Conservation (phyloP, 2,888 invertebrate genomes). For the Pyrrhia umbra region DNA sequence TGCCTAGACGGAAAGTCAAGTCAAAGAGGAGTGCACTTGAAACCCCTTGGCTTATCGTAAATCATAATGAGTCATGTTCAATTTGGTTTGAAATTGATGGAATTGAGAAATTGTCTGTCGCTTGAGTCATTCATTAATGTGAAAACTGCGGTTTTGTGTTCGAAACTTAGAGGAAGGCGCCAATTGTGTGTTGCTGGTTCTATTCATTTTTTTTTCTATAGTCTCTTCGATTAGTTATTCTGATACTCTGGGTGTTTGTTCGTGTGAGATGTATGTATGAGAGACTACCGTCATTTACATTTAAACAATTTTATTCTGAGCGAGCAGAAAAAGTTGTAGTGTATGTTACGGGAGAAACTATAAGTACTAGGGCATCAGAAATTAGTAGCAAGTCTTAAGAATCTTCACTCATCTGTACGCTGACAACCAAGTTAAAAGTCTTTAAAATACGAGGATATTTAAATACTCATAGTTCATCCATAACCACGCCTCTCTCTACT, state of each 20-base stretch:
- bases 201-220: no score
- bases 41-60: constrained; percentile 13
- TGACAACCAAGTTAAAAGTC: background rate
- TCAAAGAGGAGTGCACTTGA: constrained; percentile 23
- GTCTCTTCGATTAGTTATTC: no score
- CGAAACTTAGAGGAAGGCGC: no score
- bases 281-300: no score
- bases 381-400: background rate
- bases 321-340: background rate
- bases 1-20: constrained; percentile 47
- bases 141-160: no score
- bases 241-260: no score
- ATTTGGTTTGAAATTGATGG: background rate
- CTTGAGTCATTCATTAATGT: no score
- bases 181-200: no score
- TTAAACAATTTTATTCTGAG: background rate
- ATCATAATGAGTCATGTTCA: constrained; percentile 14
- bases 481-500: constrained; percentile 15
- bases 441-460: no score
- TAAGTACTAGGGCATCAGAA: no score
- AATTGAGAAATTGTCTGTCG: background rate
- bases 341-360: no score
- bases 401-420: background rate
- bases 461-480: background rate
- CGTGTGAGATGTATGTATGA: no score